phyloP scores from a whole-genome alignment of 2,888 invertebrate species.

The Scaptomyza parva region DNA sequence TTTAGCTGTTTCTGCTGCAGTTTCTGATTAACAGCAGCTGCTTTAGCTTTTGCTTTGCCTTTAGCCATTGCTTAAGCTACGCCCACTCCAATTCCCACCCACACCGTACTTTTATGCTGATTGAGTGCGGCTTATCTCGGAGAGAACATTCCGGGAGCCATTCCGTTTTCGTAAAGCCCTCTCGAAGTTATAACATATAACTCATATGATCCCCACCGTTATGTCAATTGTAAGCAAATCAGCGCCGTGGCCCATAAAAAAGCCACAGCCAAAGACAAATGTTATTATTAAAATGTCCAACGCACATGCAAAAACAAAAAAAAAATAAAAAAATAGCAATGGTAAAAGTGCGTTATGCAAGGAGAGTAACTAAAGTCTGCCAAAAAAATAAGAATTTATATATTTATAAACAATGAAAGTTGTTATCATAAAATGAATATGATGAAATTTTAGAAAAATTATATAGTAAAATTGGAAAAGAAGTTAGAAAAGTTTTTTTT shows the following conservation, averaged over 20 bases:
- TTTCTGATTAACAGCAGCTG: constrained; percentile 70
- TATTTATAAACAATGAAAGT: too few relatives aligned
- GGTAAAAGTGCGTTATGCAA: constrained; percentile 40
- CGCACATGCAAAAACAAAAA: constrained; percentile 15
- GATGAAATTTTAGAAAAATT: too few relatives aligned
- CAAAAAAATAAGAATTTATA: too few relatives aligned
- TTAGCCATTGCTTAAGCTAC: too few relatives aligned
- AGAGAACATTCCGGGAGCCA: constrained; percentile 23
- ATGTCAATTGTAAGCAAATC: constrained; percentile 79
- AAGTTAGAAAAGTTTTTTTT: too few relatives aligned
- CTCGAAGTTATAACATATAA: constrained; percentile 67
- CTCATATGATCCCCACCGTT: constrained; percentile 68
- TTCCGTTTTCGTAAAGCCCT: constrained; percentile 45
- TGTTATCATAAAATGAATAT: too few relatives aligned
- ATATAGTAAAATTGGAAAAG: too few relatives aligned
- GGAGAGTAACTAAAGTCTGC: constrained; percentile 5
- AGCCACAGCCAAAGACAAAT: constrained; percentile 70
- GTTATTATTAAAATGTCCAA: constrained; percentile 74
- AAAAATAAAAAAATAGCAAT: constrained; percentile 46
- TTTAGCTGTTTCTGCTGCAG: constrained; percentile 39
- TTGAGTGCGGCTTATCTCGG: constrained; percentile 74
- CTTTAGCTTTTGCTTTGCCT: constrained; percentile 42
- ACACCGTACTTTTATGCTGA: constrained; percentile 73
- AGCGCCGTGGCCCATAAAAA: constrained; percentile 62
- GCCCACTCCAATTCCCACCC: too few relatives aligned